Base-by-base conservation (phyloP, 2,797 vertebrate species). In the Pseudochirops corinnae region DNA sequence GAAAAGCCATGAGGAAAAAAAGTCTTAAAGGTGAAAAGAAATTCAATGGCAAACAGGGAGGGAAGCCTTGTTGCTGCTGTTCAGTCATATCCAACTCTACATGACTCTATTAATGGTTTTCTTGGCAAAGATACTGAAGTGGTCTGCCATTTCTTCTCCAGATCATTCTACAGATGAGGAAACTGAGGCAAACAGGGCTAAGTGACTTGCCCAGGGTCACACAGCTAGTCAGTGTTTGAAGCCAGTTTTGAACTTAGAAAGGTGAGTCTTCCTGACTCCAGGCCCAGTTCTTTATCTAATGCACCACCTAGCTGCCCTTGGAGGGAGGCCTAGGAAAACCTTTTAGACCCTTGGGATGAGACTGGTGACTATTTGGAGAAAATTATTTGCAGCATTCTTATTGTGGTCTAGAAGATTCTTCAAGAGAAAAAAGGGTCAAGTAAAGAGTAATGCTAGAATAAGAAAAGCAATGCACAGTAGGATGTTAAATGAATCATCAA, bases 131-230 rank as follows among this genome's bases (percentile, higher is more conserved):
- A 16, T n/a, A 39, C 5, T 74, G 14, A 33, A n/a, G 62, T n/a
- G 33, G 62, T 74, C 33, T 74, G 33, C 33, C 62, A 74, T 18
- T n/a, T n/a, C 13, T 74, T 39, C 62, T 74, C 33, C 33, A 18
- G 33, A 82, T 87, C 93, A 96, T 50, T 90, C 5, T 57, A 92
- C 56, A 96, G 93, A 57, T 82, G 50, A 94, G 93, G 96, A 96
- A 95, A 82, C 52, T 55, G 93, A 95, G 50, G 92, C 53, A 50
- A 90, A 92, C 93, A 96, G n/a, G 96, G 28, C 31, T 94, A 93
- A 94, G 57, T 87, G 33, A 33, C 55, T 90, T 96, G 26, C 28
- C 93, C 90, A 96, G 96, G 92, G 57, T 94, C 67, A 95, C 87
- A 95, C 94, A 95, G 94, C 29, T 97, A 92, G 93, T 90, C 33